Evolutionary conservation across 2,113 vertebrate species (phyloP), one percentile per base, ranked within the genome.

Genomic region (Tonatia bakeri): DNA sequence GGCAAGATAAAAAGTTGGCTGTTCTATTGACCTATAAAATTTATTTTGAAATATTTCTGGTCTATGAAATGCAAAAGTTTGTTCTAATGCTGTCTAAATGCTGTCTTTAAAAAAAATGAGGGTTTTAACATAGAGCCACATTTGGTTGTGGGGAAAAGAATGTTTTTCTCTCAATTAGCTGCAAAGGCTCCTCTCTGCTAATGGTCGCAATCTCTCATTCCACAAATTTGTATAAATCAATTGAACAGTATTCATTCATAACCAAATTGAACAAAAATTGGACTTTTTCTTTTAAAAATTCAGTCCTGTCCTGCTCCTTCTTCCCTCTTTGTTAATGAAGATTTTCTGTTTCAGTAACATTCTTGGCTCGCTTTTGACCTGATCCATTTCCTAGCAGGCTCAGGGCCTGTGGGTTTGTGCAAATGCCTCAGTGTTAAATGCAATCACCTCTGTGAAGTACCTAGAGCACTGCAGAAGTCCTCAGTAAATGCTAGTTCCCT

Each of bases 401-500:
- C 38, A 87, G 50, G 52, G 85, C n/a, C 54, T 70, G 10, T 28
- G 5, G 22, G 38, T 69, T 50, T 88, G 40, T 88, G n/a, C 28
- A 95, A 96, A 96, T 17, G 3, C 72, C 79, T 92, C 70, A 87
- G 17, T 50, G 87, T 94, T 94, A 92, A 90, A 87, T 76, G 65
- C 75, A 54, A 92, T 92, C 45, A 92, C 45, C 93, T 87, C 31
- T n/a, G 70, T 67, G 92, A 67, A 90, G 47, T 40, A 85, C 82
- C 56, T 26, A 80, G 65, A 90, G 90, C 28, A 73, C 43, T 5
- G 7, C 24, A 84, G 67, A 89, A 92, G 26, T 40, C 87, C 45
- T 97, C 70, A 92, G 65, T 61, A 92, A 95, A 94, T 77, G 80
- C 65, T 92, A 96, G 81, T 82, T 96, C 15, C 40, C 47, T 92